These are phyloP conservation scores for Xiphophorus hellerii DNA, from an alignment of 2,113 vertebrate species.

Conservation along the genomic window DNA sequence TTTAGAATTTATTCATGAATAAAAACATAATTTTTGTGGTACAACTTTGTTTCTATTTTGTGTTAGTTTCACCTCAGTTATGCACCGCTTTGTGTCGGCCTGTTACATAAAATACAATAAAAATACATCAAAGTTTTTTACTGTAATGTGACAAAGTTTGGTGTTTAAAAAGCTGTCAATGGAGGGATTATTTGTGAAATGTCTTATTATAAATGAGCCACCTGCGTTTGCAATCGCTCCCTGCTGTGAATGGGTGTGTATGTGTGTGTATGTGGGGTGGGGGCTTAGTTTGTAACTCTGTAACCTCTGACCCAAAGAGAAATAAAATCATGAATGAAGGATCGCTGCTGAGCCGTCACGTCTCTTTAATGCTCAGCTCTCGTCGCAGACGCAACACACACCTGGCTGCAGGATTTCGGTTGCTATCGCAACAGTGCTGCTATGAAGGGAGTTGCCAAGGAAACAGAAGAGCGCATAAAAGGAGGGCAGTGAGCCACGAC, in stretches of 20 bases:
- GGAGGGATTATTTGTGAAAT: slow-evolving; percentile 20
- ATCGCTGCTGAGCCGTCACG: slow-evolving; percentile 16
- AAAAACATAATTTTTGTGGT: not conserved
- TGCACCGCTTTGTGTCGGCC: not conserved
- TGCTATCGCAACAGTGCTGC: slow-evolving; percentile 77
- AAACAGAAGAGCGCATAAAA: slow-evolving; percentile 57
- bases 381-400: slow-evolving; percentile 62
- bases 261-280: slow-evolving; percentile 27
- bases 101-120: not conserved
- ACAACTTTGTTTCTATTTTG: not conserved
- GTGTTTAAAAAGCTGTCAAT: slow-evolving; percentile 21
- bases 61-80: not conserved
- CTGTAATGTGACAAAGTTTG: not conserved
- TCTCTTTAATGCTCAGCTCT: slow-evolving; percentile 47
- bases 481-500: slow-evolving; percentile 33
- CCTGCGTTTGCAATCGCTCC: slow-evolving; percentile 26
- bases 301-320: slow-evolving; percentile 67
- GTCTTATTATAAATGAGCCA: slow-evolving; percentile 32
- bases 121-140: not conserved
- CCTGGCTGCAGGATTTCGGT: slow-evolving; percentile 63
- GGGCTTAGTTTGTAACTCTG: slow-evolving; percentile 45
- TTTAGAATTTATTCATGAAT: not conserved
- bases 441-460: slow-evolving; percentile 72
- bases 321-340: slow-evolving; percentile 73
- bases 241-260: slow-evolving; percentile 9